phyloP scores from a whole-genome alignment of 35 echinoderm and acorn worm species.

The Acanthaster planci region DNA sequence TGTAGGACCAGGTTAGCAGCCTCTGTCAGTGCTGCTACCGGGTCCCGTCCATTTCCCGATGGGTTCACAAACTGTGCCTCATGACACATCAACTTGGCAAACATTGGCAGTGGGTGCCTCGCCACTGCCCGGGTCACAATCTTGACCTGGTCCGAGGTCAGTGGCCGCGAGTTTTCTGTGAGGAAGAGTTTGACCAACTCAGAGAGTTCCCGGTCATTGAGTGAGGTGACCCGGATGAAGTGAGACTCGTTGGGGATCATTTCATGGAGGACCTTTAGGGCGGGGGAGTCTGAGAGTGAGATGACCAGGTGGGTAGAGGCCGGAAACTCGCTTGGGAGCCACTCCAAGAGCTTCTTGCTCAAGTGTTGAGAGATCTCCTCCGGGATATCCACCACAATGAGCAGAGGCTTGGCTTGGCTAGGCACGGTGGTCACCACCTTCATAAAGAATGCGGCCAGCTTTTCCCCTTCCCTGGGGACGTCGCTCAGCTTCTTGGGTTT shows the following conservation, averaged over 20 bases:
- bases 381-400: constrained; percentile 82
- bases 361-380: constrained; percentile 53
- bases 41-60: constrained; percentile 92
- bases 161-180: constrained; percentile 64
- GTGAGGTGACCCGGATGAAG: constrained; percentile 81
- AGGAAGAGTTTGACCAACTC: constrained; percentile 85
- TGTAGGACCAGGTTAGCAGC: constrained; percentile 76
- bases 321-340: constrained; percentile 76
- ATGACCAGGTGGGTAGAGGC: constrained; percentile 69
- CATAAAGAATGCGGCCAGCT: constrained; percentile 69
- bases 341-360: constrained; percentile 71
- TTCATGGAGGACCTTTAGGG: constrained; percentile 79
- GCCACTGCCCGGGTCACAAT: constrained; percentile 87
- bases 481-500: constrained; percentile 61
- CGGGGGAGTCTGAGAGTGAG: constrained; percentile 64
- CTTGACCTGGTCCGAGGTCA: constrained; percentile 89
- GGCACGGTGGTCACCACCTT: constrained; percentile 75
- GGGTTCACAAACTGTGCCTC: constrained; percentile 89
- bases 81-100: constrained; percentile 88
- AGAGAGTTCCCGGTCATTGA: constrained; percentile 86
- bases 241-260: constrained; percentile 66
- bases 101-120: constrained; percentile 78
- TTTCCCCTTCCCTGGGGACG: constrained; percentile 67
- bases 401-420: constrained; percentile 57
- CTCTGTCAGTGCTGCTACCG: constrained; percentile 71